Evolutionary conservation across 2,888 invertebrate species (phyloP).

Genomic region (Tenthredo scrophulariae): DNA sequence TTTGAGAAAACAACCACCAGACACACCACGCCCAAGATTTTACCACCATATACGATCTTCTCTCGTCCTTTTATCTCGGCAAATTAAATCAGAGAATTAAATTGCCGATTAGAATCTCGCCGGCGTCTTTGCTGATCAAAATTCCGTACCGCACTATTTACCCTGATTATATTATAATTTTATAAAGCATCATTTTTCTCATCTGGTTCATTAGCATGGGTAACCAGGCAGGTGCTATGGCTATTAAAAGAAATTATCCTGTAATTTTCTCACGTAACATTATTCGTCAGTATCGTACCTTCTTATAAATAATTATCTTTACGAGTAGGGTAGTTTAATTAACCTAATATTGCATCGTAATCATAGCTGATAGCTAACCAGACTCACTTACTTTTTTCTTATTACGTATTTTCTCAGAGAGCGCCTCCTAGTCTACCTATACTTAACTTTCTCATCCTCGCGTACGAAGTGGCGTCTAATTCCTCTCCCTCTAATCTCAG

Average conservation of each 20-base stretch:
- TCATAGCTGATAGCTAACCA: not conserved
- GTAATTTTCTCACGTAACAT: not conserved
- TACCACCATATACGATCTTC: not conserved
- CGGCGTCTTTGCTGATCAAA: conserved; percentile 53
- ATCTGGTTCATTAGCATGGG: not conserved
- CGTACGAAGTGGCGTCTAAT: not conserved
- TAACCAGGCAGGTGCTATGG: not conserved
- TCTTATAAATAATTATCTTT: not conserved
- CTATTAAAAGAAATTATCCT: not conserved
- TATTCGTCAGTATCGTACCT: conserved; percentile 5
- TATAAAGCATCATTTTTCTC: not conserved
- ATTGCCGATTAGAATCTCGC: not conserved
- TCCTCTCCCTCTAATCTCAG: not conserved
- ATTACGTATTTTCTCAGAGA: not conserved
- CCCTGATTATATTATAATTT: not conserved
- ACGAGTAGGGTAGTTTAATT: conserved; percentile 3
- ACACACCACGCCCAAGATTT: conserved; percentile 55
- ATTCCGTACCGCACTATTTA: not conserved
- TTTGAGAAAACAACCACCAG: conserved; percentile 58
- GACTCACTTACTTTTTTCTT: not conserved
- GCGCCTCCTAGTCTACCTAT: not conserved
- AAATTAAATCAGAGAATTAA: not conserved
- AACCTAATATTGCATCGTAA: not conserved
- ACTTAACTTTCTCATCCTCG: not conserved
- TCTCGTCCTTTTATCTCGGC: not conserved